phyloP scores from a whole-genome alignment of 2,888 invertebrate species.

The Dugesia japonica region DNA sequence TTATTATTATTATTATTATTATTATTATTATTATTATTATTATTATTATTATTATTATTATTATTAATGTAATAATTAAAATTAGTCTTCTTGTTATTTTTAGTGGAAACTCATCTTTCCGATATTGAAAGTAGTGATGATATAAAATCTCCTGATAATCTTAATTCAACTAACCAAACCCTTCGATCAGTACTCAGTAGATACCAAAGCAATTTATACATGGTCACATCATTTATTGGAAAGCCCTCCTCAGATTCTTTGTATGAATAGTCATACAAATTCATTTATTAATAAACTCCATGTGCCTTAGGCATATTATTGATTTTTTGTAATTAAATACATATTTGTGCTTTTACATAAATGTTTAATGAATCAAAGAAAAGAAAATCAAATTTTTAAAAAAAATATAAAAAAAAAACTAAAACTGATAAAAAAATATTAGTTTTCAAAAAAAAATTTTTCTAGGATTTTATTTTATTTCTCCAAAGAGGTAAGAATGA shows the following conservation, averaged over 20 bases:
- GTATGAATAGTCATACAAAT: not conserved
- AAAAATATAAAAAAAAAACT: no score
- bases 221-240: not conserved
- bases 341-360: not conserved
- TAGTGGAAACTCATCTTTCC: not conserved
- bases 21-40: no score
- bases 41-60: not conserved
- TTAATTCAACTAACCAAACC: not conserved
- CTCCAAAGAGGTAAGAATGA: no score
- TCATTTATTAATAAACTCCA: not conserved
- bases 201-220: conserved; percentile 6
- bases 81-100: not conserved
- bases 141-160: not conserved
- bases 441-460: no score
- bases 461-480: no score
- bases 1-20: no score
- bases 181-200: not conserved
- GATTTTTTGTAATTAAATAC: conserved; percentile 3
- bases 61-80: not conserved
- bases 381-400: no score
- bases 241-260: not conserved
- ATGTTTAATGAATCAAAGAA: no score
- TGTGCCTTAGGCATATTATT: conserved; percentile 8
- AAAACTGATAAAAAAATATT: no score
- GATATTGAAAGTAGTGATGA: conserved; percentile 1